Evolutionary conservation across 2,888 invertebrate species (phyloP), one percentile per base, ranked within the genome.

Genomic region (Antitype chi): DNA sequence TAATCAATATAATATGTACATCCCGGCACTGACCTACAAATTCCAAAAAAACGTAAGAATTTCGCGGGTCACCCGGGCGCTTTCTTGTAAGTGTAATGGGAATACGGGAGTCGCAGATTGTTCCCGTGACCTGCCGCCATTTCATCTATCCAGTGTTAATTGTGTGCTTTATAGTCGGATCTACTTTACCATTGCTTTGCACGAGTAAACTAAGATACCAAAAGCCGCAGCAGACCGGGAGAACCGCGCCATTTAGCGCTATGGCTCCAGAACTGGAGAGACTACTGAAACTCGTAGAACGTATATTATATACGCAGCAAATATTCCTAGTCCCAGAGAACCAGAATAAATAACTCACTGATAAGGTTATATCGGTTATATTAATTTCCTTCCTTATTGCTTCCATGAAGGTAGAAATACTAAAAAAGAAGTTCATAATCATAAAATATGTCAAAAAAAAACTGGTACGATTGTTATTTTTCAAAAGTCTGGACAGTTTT

Each of bases 391-490:
- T 17, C 8, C 57, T 9, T 17, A n/a, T 2, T n/a, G 25, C 47
- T 17, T 25, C 28, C 55, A 66, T 23, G 55, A n/a, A 63, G 57
- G 20, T 38, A 52, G 0, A 60, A 60, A 20, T 28, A 28, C 0
- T 13, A 11, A 43, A 4, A 49, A 74, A 72, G n/a, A 62, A 63
- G 43, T 59, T 53, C 47, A 11, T 13, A 20, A 2, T 15, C 1
- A 38, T 2, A 25, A 4, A 38, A 38, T 38, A 4, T 15, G 13
- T 49, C 4, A 47, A 43, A 15, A 47, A 0, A 59, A 32, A 2
- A 53, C 74, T 83, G 74, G 77, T 70, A n/a, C 62, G 11, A 2
- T 20, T 25, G 47, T 43, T 69, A 13, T 60, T 69, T 47, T 74
- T 78, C 47, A 67, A 55, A 13, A 6, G 3, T 20, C 38, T 0